Conservation (phyloP, 53 echinoderm and acorn worm genomes). For the Glandiceps talaboti region DNA sequence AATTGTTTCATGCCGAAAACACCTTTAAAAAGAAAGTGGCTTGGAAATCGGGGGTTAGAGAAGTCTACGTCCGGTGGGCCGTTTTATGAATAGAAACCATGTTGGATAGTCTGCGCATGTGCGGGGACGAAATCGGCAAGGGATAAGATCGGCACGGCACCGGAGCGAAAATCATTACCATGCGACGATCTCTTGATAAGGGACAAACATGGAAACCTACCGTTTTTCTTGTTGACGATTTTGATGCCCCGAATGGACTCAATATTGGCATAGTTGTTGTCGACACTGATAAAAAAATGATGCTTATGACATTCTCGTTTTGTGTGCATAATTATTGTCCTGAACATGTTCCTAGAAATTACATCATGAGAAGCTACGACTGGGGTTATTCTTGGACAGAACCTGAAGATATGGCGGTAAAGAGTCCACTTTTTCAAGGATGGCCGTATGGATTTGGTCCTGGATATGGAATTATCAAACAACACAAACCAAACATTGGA, state of each 20-base stretch:
- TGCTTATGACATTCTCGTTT: constrained; percentile 26
- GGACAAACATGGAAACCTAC: constrained; percentile 26
- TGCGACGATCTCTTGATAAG: constrained; percentile 26
- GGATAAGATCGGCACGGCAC: too few relatives aligned
- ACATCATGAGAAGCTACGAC: constrained; percentile 29
- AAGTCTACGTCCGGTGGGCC: too few relatives aligned
- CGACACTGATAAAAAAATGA: constrained; percentile 23
- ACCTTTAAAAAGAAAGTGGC: too few relatives aligned
- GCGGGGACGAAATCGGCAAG: too few relatives aligned
- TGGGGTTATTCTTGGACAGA: constrained; percentile 34
- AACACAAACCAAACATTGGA: constrained; percentile 2
- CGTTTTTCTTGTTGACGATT: constrained; percentile 32
- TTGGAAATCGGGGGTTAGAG: too few relatives aligned
- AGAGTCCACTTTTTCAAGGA: constrained; percentile 10
- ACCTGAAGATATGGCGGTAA: constrained; percentile 23
- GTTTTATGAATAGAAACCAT: too few relatives aligned
- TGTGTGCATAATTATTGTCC: constrained; percentile 20
- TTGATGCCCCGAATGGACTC: constrained; percentile 33
- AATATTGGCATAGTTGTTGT: constrained; percentile 31
- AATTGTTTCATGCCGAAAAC: too few relatives aligned
- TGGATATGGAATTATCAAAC: constrained; percentile 5
- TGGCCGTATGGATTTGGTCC: constrained; percentile 7
- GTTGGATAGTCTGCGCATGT: too few relatives aligned
- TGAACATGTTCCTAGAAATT: constrained; percentile 6
- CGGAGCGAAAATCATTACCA: constrained; percentile 38